Conservation (phyloP, 1,140 invertebrate species). For the Drosophila ambigua region DNA sequence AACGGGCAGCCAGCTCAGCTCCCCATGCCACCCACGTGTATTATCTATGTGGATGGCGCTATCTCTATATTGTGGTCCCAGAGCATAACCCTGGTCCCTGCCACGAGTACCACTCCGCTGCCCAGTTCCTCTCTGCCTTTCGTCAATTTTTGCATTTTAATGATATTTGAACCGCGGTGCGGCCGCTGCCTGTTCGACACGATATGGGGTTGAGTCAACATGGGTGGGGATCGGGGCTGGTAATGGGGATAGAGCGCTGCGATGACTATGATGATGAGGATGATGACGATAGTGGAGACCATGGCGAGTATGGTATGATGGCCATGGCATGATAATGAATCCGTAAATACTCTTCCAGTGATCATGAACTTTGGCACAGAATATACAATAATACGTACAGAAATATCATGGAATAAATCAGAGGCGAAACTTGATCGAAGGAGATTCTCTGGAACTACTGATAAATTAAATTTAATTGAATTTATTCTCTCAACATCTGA, state of each 20-base stretch:
- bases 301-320: constrained; percentile 15
- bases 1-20: neutral
- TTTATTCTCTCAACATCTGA: too few relatives aligned
- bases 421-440: too few relatives aligned
- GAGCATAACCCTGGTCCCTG: constrained; percentile 6
- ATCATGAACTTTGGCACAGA: neutral
- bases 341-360: constrained; percentile 37
- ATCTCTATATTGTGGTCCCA: constrained; percentile 3
- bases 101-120: neutral
- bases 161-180: constrained; percentile 72
- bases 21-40: constrained; percentile 8
- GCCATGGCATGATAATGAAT: constrained; percentile 42
- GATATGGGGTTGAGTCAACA: constrained; percentile 32
- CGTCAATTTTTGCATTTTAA: constrained; percentile 81
- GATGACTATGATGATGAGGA: constrained; percentile 10
- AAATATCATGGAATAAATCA: too few relatives aligned
- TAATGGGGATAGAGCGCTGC: constrained; percentile 4
- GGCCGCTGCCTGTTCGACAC: constrained; percentile 29
- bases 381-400: too few relatives aligned
- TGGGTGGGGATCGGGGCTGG: constrained; percentile 2
- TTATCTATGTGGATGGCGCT: constrained; percentile 17
- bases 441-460: neutral
- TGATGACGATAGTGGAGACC: constrained; percentile 11
- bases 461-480: neutral
- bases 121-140: constrained; percentile 37